Evolutionary conservation across 2,113 vertebrate genomes (phyloP).

Genomic region (Halcyon senegalensis): DNA sequence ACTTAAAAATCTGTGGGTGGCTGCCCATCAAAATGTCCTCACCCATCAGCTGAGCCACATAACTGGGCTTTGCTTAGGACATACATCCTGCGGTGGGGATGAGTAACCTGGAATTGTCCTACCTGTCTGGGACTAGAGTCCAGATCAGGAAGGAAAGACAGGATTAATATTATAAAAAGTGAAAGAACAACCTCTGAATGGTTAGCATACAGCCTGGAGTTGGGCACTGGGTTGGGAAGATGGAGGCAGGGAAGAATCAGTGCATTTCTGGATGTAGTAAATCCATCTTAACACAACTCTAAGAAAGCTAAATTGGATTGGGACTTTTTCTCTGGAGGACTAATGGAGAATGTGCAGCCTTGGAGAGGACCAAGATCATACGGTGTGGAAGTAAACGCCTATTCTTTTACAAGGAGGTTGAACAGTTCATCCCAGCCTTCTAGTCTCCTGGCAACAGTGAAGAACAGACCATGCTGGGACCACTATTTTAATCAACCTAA

Average conservation of each 20-base stretch:
- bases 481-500: constrained; percentile 60
- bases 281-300: neutral
- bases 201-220: neutral
- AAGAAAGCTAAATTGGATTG: neutral
- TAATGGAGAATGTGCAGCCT: neutral
- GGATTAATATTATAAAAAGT: neutral
- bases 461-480: constrained; percentile 43
- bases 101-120: neutral
- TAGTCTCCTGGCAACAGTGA: constrained; percentile 57
- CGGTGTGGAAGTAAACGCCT: neutral
- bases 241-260: neutral
- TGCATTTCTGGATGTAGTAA: neutral
- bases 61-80: neutral
- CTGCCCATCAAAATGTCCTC: neutral
- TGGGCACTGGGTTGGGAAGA: neutral
- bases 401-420: constrained; percentile 42
- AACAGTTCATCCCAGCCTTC: constrained; percentile 5
- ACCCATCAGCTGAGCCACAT: rapidly evolving
- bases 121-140: neutral
- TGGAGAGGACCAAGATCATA: neutral
- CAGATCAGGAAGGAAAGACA: neutral
- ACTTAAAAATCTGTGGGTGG: neutral
- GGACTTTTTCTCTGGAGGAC: neutral
- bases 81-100: neutral
- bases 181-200: neutral